These are phyloP conservation scores for Stichodactyla helianthus DNA, from an alignment of 64 coral and sea anemone genomes.

Conservation along the genomic window DNA sequence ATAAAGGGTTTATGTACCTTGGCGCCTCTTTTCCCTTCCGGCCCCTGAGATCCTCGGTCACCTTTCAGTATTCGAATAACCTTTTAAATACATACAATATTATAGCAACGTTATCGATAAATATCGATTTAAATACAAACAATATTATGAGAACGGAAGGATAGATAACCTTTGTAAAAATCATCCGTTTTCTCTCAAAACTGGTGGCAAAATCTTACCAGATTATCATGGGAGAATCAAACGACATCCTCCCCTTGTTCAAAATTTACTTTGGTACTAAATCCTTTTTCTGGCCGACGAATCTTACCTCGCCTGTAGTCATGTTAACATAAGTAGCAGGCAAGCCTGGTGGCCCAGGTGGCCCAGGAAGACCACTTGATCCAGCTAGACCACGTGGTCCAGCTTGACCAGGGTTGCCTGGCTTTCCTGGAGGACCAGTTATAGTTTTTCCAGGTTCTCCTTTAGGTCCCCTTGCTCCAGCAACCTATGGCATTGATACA, in stretches of 20 bases:
- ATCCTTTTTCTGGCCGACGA: too few relatives aligned
- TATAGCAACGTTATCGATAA: too few relatives aligned
- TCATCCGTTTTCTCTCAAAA: too few relatives aligned
- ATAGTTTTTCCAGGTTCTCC: slow-evolving; percentile 13
- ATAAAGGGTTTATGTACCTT: neutral
- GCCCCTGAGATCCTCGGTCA: neutral
- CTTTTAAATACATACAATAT: neutral
- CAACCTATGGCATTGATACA: neutral
- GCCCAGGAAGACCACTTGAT: slow-evolving; percentile 20
- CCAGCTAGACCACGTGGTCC: neutral
- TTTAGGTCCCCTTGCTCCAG: neutral
- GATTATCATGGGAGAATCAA: too few relatives aligned
- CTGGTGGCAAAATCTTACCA: too few relatives aligned
- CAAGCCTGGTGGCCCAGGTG: slow-evolving; percentile 9
- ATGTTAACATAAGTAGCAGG: slow-evolving; percentile 27
- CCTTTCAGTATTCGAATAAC: slow-evolving; percentile 2
- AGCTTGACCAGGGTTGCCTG: slow-evolving; percentile 9
- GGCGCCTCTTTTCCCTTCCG: neutral
- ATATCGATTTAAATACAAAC: too few relatives aligned
- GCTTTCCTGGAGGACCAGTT: slow-evolving; percentile 14
- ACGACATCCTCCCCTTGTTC: too few relatives aligned
- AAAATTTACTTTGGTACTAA: too few relatives aligned
- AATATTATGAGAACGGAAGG: too few relatives aligned
- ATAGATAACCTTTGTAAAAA: too few relatives aligned
- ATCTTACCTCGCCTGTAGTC: slow-evolving; percentile 14